These are phyloP conservation scores for Distichodus sexfasciatus DNA, from an alignment of 2,797 vertebrate genomes.

Conservation along the genomic window DNA sequence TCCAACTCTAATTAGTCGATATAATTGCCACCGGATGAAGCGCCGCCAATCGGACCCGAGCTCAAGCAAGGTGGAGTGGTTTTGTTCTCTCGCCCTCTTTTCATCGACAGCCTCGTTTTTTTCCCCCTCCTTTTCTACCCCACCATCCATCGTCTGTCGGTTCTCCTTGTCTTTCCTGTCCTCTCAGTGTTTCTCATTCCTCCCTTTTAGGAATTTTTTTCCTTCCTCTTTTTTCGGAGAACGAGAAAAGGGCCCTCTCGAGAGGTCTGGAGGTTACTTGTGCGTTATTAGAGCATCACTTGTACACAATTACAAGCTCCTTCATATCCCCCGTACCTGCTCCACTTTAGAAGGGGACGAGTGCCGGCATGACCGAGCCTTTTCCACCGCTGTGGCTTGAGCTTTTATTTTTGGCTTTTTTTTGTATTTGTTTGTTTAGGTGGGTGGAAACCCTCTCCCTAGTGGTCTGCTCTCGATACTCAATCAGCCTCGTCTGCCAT, in stretches of 20 bases:
- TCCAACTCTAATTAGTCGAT: constrained; percentile 80
- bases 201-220: constrained; percentile 25
- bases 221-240: constrained; percentile 44
- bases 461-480: not conserved
- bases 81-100: constrained; percentile 70
- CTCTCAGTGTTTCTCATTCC: constrained; percentile 39
- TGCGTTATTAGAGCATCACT: constrained; percentile 64
- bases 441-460: not conserved
- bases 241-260: constrained; percentile 59
- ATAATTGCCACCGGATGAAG: constrained; percentile 79
- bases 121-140: constrained; percentile 30
- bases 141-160: constrained; percentile 57
- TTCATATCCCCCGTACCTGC: constrained; percentile 46
- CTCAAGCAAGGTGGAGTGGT: constrained; percentile 76
- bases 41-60: constrained; percentile 69
- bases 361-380: constrained; percentile 24
- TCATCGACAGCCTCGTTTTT: constrained; percentile 64
- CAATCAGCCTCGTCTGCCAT: not conserved
- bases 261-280: constrained; percentile 64
- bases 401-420: not conserved
- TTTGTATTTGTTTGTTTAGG: constrained; percentile 32
- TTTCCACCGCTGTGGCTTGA: constrained; percentile 4
- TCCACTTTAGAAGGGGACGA: constrained; percentile 32
- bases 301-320: constrained; percentile 62
- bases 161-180: constrained; percentile 13